Evolutionary conservation across 2,113 vertebrate species (phyloP).

Genomic region (Saccopteryx leptura): DNA sequence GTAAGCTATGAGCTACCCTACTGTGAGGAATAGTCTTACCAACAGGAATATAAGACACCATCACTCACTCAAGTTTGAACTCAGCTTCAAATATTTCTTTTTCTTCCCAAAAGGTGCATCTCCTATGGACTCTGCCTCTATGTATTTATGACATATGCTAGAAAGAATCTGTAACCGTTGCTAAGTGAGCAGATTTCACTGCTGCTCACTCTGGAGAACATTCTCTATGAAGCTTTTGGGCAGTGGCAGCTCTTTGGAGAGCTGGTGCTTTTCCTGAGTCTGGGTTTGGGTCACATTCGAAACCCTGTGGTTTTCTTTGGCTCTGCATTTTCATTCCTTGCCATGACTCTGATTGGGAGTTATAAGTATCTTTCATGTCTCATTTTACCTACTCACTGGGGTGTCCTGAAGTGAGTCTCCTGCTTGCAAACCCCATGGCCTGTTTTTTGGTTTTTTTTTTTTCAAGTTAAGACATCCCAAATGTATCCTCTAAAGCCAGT

Average conservation of each 20-base stretch:
- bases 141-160: too few relatives aligned
- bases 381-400: background rate
- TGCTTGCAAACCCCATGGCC: background rate
- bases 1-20: background rate
- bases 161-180: background rate
- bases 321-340: background rate
- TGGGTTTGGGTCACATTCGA: background rate
- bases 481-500: conserved; percentile 51
- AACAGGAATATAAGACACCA: background rate
- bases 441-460: background rate
- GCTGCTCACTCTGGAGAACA: background rate
- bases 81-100: conserved; percentile 6
- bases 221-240: background rate
- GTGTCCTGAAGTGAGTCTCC: background rate
- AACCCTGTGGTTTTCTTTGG: background rate
- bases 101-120: background rate
- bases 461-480: conserved; percentile 53
- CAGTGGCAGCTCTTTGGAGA: background rate
- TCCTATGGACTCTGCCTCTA: accelerated
- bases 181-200: background rate
- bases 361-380: background rate
- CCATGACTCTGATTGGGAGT: background rate
- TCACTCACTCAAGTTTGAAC: background rate
- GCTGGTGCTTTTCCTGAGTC: background rate
- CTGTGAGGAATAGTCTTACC: background rate